Evolutionary conservation across 2,113 vertebrate species (phyloP), one percentile per base, ranked within the genome.

Genomic region (Perca flavescens): DNA sequence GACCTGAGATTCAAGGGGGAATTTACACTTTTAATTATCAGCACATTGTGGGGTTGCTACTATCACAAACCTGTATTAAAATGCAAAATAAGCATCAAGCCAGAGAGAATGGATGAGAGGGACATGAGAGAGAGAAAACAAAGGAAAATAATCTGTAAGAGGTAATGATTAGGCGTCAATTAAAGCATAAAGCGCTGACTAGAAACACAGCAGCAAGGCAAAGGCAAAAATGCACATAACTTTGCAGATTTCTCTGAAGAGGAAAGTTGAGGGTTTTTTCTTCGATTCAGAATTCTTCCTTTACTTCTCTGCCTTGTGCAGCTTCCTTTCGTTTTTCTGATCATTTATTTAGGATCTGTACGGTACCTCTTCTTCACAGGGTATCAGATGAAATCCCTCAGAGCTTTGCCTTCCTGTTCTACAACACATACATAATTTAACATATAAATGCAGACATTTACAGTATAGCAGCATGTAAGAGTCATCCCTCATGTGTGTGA

Each of bases 1-100:
- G 54, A 66, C 21, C 52, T 49, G 21, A 25, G 65, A 68, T 47
- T 50, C 9, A 73, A 58, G 49, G 58, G 43, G 43, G 40, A 74
- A 40, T 70, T 78, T 56, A 31, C 17, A 19, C 54, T 75, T 69
- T 54, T 74, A 69, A 79, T 65, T 36, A 64, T 14, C 56, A 58
- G 56, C 63, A 58, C 28, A 40, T 49, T 53, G 16, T 46, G 28
- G 10, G 22, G 57, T 47, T 28, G 34, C 63, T 47, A 68, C 74
- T 56, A 34, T 31, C 19, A 25, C 21, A 54, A 56, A 66, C 46
- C 25, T 43, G 31, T 34, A 52, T 60, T 80, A 19, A 73, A 71
- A 79, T 52, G 61, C n/a, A 66, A 65, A 74, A 60, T 58, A 52
- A 75, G 54, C 65, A 17, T n/a, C 34, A 21, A n/a, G 67, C 15